Evolutionary conservation across 2,888 invertebrate genomes (phyloP).

Genomic region (Hyalella azteca): DNA sequence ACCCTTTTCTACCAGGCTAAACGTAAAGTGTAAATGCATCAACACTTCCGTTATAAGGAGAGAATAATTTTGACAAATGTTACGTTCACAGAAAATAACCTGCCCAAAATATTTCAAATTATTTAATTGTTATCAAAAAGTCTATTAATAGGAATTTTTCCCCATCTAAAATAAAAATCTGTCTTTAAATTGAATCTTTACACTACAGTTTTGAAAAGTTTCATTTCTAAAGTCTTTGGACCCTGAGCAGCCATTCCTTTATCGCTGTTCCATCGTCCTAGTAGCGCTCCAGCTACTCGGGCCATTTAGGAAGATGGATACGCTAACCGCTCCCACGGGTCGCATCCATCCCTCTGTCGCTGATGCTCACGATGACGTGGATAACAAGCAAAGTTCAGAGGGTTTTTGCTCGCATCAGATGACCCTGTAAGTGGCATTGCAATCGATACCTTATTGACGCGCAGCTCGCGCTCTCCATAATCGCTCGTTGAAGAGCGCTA

Average conservation of each 20-base stretch:
- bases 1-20: not conserved
- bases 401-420: slow-evolving; percentile 34
- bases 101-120: too few species aligned
- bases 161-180: not conserved
- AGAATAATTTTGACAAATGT: too few species aligned
- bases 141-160: not conserved
- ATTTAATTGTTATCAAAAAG: too few species aligned
- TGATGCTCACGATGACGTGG: slow-evolving; percentile 30
- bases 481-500: slow-evolving; percentile 26
- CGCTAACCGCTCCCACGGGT: not conserved
- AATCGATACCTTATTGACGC: slow-evolving; percentile 29
- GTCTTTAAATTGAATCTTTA: too few species aligned
- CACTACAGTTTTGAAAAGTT: too few species aligned
- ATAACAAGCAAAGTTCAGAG: slow-evolving; percentile 32
- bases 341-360: not conserved
- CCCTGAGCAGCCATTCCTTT: not conserved
- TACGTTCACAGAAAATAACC: too few species aligned
- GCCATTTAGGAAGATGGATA: slow-evolving; percentile 12
- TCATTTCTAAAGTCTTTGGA: too few species aligned
- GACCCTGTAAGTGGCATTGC: slow-evolving; percentile 8
- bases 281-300: not conserved
- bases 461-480: slow-evolving; percentile 7
- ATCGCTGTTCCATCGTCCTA: not conserved
- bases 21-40: too few species aligned
- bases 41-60: too few species aligned